These are phyloP conservation scores for Ciconia stormi DNA, from an alignment of 2,113 vertebrate species.

Conservation along the genomic window DNA sequence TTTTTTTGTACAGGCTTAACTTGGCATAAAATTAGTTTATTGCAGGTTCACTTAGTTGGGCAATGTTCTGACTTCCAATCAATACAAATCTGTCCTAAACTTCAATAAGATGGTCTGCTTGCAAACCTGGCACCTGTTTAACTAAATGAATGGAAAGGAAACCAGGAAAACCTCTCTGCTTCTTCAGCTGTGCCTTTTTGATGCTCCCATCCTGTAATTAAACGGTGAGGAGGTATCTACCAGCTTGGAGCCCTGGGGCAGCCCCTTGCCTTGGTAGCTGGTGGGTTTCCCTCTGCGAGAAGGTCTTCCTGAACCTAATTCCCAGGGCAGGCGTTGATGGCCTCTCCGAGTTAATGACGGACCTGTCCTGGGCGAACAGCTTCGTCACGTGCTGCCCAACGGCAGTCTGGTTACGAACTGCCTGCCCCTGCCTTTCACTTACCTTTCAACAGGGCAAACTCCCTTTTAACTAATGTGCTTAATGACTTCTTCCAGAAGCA, in stretches of 20 bases:
- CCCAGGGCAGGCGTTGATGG: background rate
- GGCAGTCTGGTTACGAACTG: background rate
- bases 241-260: background rate
- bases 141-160: background rate
- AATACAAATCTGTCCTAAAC: constrained; percentile 31
- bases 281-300: background rate
- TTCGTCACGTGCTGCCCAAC: accelerated
- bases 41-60: constrained; percentile 36
- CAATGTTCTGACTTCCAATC: constrained; percentile 29
- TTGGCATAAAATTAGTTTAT: constrained; percentile 55
- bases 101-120: background rate
- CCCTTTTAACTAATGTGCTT: background rate
- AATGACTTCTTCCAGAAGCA: background rate
- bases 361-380: background rate
- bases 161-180: background rate
- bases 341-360: background rate
- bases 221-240: background rate
- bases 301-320: background rate
- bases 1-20: constrained; percentile 23
- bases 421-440: background rate
- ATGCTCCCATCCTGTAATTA: background rate
- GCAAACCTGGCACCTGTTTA: background rate
- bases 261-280: background rate
- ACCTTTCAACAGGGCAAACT: background rate
- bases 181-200: background rate